Base-by-base conservation (phyloP, 2,888 invertebrate genomes). In the Acanthacorydalis orientalis region DNA sequence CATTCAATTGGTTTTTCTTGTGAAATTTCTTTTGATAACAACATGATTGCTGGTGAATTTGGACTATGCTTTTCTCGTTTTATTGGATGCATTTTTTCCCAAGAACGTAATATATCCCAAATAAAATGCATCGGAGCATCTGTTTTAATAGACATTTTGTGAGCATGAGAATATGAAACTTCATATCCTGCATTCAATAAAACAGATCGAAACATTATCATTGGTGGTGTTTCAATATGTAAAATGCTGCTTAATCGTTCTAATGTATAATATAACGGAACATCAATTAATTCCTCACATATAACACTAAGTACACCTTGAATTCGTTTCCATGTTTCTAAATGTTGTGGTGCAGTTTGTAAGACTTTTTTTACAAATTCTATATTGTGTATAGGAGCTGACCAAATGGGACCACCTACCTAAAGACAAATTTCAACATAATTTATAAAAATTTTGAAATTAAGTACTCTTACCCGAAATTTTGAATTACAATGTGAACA, bases 351-450 rank as follows among this genome's bases (percentile, higher is more conserved):
- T 41, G 66, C 60, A 14, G 64, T 58, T 0, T 57, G 52, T 1
- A 90, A 60, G 7, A 95, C 70, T 40, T 76, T 67, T 1, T 69
- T 59, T 0, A 96, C 80, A 66, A 98, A 98, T 0, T 68, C 62
- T 42, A 69, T 67, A 55, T 87, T 77, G 64, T 97, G 93, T 38
- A 98, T 74, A 0, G 84, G 81, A 0, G 78, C 88, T 1, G 83
- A 76, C 93, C 96, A 98, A 54, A 99, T 81, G 0, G 98, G 98
- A 1, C 98, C 98, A 9, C 90, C 91, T 54, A 90, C 64, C 81
- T 88, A 64, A 45, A 57, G 48, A 49, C 32, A 10, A 51, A 16
- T 49, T n/a, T n/a, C 42, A 39, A 47, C 45, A 50, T 14, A 48
- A 48, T 41, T 32, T 15, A n/a, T 40, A 48, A 44, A 48, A 48